Evolutionary conservation across 2,888 invertebrate genomes (phyloP).

Genomic region (Deilephila porcellus): DNA sequence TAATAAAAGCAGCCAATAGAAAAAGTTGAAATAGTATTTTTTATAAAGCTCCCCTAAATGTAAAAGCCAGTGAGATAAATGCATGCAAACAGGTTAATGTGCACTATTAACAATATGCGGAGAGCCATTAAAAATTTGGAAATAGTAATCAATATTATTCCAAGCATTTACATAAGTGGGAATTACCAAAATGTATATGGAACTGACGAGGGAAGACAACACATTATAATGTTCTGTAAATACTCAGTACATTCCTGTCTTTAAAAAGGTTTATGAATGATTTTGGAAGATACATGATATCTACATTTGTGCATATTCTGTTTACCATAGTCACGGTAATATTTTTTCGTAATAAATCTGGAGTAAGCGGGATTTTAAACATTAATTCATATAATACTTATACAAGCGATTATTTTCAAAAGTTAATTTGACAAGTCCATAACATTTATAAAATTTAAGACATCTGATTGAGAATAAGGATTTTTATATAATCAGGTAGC

Average conservation of each 20-base stretch:
- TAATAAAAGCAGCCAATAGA: conserved; percentile 75
- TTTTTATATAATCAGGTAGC: conserved; percentile 21
- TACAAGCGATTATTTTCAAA: conserved; percentile 24
- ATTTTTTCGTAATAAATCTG: neutral
- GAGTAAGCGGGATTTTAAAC: conserved; percentile 8
- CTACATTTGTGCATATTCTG: conserved; percentile 55
- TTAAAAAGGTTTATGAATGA: conserved; percentile 46
- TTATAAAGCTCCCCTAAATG: conserved; percentile 67
- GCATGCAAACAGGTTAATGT: conserved; percentile 77
- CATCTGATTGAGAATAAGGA: conserved; percentile 19
- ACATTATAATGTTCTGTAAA: conserved; percentile 42
- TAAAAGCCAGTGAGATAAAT: conserved; percentile 75
- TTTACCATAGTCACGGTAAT: conserved; percentile 24
- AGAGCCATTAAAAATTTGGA: conserved; percentile 64
- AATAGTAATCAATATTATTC: conserved; percentile 41
- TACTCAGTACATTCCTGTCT: conserved; percentile 43
- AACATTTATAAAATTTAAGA: conserved; percentile 27
- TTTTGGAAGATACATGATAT: conserved; percentile 54
- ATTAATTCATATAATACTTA: conserved; percentile 1
- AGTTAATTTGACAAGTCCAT: conserved; percentile 24
- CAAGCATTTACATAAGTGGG: conserved; percentile 24
- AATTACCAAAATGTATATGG: conserved; percentile 52
- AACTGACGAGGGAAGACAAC: conserved; percentile 66
- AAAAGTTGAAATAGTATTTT: conserved; percentile 63
- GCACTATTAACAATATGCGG: conserved; percentile 70